phyloP scores from a whole-genome alignment of 2,113 vertebrate species.

The Ailurus styani region DNA sequence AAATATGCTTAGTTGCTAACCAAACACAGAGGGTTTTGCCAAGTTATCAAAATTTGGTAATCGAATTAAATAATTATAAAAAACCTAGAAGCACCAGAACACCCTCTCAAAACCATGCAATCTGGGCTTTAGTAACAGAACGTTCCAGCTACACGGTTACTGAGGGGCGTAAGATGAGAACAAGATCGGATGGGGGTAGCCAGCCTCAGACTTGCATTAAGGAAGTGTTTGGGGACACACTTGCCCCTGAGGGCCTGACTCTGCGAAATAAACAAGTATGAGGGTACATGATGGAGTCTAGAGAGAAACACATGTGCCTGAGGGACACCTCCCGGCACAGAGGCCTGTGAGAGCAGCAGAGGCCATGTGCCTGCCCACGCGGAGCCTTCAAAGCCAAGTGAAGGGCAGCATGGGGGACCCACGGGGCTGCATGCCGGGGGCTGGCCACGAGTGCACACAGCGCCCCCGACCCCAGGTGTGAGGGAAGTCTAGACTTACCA shows the following conservation, averaged over 20 bases:
- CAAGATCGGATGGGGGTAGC: background rate
- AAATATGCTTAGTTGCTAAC: background rate
- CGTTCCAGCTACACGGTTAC: background rate
- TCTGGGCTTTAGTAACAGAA: background rate
- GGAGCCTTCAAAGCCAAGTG: background rate
- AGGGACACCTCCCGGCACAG: background rate
- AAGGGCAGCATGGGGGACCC: fast-evolving
- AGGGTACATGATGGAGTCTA: background rate
- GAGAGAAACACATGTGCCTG: background rate
- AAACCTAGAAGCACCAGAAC: background rate
- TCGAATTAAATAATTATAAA: background rate
- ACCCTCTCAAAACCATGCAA: background rate
- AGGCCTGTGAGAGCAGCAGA: background rate
- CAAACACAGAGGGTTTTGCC: background rate
- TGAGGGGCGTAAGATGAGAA: background rate
- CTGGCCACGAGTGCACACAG: too few relatives aligned
- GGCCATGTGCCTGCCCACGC: fast-evolving
- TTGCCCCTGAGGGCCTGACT: background rate
- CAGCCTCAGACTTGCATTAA: background rate
- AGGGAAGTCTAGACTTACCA: slow-evolving; percentile 71
- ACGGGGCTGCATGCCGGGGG: background rate
- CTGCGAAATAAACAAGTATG: background rate
- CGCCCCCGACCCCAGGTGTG: background rate
- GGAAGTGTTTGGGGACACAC: background rate
- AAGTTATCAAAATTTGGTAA: background rate